Evolutionary conservation across 2,888 invertebrate species (phyloP).

Genomic region (Boloria selene): DNA sequence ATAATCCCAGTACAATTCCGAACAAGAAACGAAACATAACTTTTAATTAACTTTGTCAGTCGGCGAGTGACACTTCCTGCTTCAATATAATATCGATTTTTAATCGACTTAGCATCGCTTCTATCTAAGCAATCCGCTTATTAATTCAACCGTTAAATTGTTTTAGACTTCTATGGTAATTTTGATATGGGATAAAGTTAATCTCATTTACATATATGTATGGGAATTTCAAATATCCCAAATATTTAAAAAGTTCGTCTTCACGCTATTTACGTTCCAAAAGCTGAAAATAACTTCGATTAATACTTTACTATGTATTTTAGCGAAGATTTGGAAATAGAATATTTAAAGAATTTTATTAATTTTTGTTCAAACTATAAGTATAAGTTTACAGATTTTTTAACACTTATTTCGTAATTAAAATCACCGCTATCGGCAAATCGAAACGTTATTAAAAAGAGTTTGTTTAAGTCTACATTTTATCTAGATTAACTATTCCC

Average conservation of each 20-base stretch:
- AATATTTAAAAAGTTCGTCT: not conserved
- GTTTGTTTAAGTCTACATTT: too few relatives aligned
- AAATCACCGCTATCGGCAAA: too few relatives aligned
- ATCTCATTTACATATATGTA: slow-evolving; percentile 27
- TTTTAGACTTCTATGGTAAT: slow-evolving; percentile 29
- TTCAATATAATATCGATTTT: slow-evolving; percentile 43
- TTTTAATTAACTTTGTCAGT: slow-evolving; percentile 53
- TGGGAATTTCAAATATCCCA: slow-evolving; percentile 9
- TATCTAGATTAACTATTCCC: too few relatives aligned
- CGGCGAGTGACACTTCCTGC: slow-evolving; percentile 52
- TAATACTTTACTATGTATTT: too few relatives aligned
- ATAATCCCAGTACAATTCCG: slow-evolving; percentile 15
- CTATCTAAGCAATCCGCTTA: slow-evolving; percentile 43
- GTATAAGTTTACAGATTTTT: too few relatives aligned
- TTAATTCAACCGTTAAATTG: slow-evolving; percentile 50
- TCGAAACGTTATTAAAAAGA: too few relatives aligned
- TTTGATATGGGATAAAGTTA: slow-evolving; percentile 26
- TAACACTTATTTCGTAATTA: too few relatives aligned
- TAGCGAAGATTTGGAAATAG: too few relatives aligned
- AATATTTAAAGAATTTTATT: too few relatives aligned
- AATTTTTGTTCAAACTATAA: too few relatives aligned
- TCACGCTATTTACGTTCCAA: too few relatives aligned
- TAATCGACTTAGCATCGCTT: slow-evolving; percentile 47
- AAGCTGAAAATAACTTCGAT: too few relatives aligned
- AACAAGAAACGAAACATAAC: slow-evolving; percentile 29